These are phyloP conservation scores for Lasioglossum morio DNA, from an alignment of 2,888 invertebrate genomes.

Conservation along the genomic window DNA sequence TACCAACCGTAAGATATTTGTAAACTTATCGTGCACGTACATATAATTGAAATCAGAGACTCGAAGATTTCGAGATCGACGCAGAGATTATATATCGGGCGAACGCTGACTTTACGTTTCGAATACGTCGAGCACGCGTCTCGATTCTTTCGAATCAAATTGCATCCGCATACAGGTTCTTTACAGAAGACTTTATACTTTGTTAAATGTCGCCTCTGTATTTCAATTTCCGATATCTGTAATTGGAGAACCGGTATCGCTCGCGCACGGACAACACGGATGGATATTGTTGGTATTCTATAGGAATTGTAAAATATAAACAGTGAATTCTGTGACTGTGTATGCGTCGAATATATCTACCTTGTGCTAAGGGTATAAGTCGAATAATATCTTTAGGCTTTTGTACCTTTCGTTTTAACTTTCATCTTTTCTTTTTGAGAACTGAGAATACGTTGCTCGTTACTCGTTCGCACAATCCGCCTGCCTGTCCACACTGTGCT, in stretches of 20 bases:
- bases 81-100: not conserved
- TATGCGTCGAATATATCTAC: not conserved
- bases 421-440: not conserved
- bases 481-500: not conserved
- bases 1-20: not conserved
- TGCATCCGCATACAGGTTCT: not conserved
- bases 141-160: not conserved
- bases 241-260: not conserved
- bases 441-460: not conserved
- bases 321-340: not conserved
- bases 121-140: not conserved
- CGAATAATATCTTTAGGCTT: not conserved
- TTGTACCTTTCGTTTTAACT: not conserved
- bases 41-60: not conserved
- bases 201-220: not conserved
- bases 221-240: not conserved
- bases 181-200: not conserved
- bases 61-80: not conserved
- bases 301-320: not conserved
- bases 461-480: not conserved
- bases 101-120: not conserved
- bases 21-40: constrained; percentile 11
- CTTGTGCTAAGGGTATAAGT: not conserved
- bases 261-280: not conserved
- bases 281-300: not conserved